A percentile compares a stretch with the other conserved stretches of the same genome.
Evolutionary conservation across 2,888 invertebrate genomes (phyloP).

Genomic region (Prosapia bicincta): DNA sequence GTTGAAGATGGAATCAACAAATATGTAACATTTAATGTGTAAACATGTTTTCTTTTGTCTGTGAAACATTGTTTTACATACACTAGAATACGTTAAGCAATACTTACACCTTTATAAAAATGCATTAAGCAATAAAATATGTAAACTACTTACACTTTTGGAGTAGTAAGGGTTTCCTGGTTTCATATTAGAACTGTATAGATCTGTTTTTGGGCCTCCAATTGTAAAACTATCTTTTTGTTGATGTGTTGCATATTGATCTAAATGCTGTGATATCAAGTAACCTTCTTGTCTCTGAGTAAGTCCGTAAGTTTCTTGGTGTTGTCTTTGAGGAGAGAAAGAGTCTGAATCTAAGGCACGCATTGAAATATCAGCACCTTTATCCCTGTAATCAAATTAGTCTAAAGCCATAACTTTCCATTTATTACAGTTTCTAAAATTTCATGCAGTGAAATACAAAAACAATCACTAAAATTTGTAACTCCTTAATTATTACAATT

Average conservation of each 20-base stretch:
- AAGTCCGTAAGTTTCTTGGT: neutral
- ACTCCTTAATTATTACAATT: too few relatives aligned
- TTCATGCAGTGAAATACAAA: too few relatives aligned
- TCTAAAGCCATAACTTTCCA: too few relatives aligned
- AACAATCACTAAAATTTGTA: too few relatives aligned
- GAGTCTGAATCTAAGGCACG: neutral
- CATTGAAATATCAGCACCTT: neutral
- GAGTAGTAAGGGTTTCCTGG: neutral
- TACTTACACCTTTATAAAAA: too few relatives aligned
- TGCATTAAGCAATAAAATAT: too few relatives aligned
- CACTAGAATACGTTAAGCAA: too few relatives aligned
- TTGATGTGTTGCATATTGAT: neutral
- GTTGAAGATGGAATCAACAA: too few relatives aligned
- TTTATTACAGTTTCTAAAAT: too few relatives aligned
- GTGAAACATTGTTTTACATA: too few relatives aligned
- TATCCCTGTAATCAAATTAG: neutral
- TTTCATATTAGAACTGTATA: neutral
- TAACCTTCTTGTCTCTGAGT: neutral
- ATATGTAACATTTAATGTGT: too few relatives aligned
- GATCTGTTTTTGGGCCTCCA: neutral
- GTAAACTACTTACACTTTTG: neutral
- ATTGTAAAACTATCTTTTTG: neutral
- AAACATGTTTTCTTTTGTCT: too few relatives aligned
- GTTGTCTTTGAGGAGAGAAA: neutral
- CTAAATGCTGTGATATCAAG: neutral